Conservation (phyloP, 2,113 vertebrate genomes). For the Oreochromis tanganicae region DNA sequence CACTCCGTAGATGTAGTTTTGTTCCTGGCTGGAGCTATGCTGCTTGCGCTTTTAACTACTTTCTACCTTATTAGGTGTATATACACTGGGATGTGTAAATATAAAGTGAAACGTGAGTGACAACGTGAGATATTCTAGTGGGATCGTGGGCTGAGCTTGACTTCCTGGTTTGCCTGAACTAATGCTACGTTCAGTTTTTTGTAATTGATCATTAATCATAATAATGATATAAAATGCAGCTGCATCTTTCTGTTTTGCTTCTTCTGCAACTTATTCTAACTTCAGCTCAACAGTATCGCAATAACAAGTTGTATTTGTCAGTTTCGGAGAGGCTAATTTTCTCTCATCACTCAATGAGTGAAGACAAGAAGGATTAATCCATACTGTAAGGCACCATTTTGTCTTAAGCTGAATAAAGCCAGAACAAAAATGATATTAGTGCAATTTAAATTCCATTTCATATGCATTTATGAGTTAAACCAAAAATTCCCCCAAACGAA, state of each 20-base stretch:
- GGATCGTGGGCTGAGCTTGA: not conserved
- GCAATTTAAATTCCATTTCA: not conserved
- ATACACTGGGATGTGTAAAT: not conserved
- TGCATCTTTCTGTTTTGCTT: not conserved
- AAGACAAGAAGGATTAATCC: not conserved
- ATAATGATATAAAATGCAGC: not conserved
- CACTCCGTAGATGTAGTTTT: conserved; percentile 61
- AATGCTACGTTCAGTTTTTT: not conserved
- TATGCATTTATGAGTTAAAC: not conserved
- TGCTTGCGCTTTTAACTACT: not conserved
- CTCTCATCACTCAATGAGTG: not conserved
- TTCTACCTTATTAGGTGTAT: not conserved
- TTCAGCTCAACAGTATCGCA: not conserved
- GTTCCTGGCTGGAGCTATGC: conserved; percentile 2
- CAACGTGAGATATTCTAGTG: not conserved
- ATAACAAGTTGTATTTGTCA: not conserved
- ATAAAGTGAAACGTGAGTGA: conserved; percentile 21
- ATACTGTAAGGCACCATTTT: not conserved
- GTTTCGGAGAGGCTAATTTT: not conserved
- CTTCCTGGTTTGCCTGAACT: not conserved
- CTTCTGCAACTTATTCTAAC: not conserved
- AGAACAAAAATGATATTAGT: not conserved
- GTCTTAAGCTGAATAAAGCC: not conserved
- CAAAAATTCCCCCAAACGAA: not conserved
- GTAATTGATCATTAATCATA: not conserved